Evolutionary conservation across 2,113 vertebrate species (phyloP).

Genomic region (Oncorhynchus tshawytscha): DNA sequence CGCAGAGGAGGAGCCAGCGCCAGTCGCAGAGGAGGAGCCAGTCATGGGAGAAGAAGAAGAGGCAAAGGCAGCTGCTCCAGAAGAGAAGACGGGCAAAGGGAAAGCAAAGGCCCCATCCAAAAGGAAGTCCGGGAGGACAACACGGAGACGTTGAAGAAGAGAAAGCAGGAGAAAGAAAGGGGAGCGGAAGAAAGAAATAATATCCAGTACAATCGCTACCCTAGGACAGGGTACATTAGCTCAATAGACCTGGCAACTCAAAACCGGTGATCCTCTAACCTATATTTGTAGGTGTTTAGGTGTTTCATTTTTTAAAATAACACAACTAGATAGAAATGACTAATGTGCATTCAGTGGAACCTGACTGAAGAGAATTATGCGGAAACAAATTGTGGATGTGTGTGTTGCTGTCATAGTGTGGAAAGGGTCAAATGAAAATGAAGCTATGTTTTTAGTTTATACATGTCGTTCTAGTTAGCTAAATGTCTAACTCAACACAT

Average conservation of each 20-base stretch:
- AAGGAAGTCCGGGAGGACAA: slow-evolving; percentile 62
- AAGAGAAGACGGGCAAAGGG: slow-evolving; percentile 33
- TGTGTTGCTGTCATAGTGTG: not conserved
- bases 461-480: not conserved
- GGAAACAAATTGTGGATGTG: not conserved
- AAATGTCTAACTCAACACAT: not conserved
- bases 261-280: not conserved
- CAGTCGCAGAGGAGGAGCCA: not conserved
- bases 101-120: slow-evolving; percentile 50
- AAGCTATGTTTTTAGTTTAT: not conserved
- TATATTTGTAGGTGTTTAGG: not conserved
- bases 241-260: slow-evolving; percentile 22
- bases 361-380: not conserved
- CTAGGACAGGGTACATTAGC: slow-evolving; percentile 1
- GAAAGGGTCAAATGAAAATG: not conserved
- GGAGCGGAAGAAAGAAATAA: not conserved
- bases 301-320: not conserved
- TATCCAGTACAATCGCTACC: slow-evolving; percentile 8
- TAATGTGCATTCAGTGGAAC: not conserved
- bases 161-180: no score
- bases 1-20: not conserved
- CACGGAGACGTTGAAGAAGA: slow-evolving; percentile 23
- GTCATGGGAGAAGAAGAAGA: slow-evolving; percentile 15
- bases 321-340: not conserved
- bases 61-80: slow-evolving; percentile 15